Evolutionary conservation across 2,797 vertebrate genomes (phyloP).

Genomic region (Liparis tanakae): DNA sequence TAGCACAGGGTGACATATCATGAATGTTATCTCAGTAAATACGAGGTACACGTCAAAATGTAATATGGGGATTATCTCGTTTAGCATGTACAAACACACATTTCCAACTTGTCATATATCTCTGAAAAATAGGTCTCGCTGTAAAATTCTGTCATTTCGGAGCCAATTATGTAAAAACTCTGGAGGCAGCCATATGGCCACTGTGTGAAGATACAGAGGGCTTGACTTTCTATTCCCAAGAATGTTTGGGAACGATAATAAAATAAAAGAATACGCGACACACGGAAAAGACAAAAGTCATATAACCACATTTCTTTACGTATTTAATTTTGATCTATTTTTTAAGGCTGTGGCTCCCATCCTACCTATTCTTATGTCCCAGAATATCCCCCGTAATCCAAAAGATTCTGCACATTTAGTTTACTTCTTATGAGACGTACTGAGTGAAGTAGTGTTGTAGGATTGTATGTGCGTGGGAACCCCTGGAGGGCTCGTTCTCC

Average conservation of each 20-base stretch:
- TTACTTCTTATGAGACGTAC: slow-evolving; percentile 44
- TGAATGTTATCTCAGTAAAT: neutral
- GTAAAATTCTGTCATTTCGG: neutral
- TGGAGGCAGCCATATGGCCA: slow-evolving; percentile 1
- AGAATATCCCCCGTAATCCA: slow-evolving; percentile 1
- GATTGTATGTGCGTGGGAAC: slow-evolving; percentile 29
- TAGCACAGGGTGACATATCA: slow-evolving; percentile 17
- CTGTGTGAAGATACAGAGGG: slow-evolving; percentile 8
- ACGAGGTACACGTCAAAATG: neutral
- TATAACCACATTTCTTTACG: too few species aligned
- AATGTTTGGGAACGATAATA: neutral
- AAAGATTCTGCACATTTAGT: slow-evolving; percentile 24
- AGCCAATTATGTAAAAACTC: slow-evolving; percentile 9
- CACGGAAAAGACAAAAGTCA: neutral
- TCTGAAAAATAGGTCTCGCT: neutral
- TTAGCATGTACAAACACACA: neutral
- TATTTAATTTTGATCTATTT: too few species aligned
- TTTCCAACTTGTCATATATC: neutral
- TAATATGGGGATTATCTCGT: neutral
- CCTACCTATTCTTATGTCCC: too few species aligned
- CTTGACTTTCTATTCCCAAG: neutral
- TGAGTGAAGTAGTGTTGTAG: slow-evolving; percentile 40
- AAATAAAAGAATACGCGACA: neutral
- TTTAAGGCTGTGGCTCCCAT: too few species aligned
- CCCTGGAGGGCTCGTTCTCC: slow-evolving; percentile 29